These are phyloP conservation scores for Koerneria pararmatus DNA, from an alignment of 2,888 invertebrate genomes.

Conservation along the genomic window DNA sequence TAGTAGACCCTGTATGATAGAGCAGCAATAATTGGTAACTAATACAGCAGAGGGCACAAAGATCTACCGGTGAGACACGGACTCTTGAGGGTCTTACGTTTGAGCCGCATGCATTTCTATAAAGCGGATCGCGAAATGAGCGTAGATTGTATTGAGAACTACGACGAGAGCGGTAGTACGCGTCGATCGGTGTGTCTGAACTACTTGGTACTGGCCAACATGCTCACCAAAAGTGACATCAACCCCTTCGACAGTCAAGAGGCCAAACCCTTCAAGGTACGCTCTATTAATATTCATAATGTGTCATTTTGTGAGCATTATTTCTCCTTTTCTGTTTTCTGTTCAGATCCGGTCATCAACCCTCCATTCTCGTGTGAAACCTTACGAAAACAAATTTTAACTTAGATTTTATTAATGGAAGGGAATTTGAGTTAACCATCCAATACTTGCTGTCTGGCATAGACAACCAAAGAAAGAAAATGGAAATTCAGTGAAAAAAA, in stretches of 20 bases:
- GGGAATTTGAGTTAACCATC: too few species aligned
- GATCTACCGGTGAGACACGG: neutral
- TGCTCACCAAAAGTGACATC: conserved; percentile 98
- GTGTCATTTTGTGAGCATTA: neutral
- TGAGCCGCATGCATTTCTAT: neutral
- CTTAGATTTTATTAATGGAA: too few species aligned
- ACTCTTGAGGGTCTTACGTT: too few species aligned
- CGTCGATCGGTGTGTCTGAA: conserved; percentile 93
- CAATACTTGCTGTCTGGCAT: too few species aligned
- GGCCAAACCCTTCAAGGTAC: conserved; percentile 87
- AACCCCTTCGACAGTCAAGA: conserved; percentile 99
- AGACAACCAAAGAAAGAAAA: too few species aligned
- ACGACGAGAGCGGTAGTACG: conserved; percentile 96
- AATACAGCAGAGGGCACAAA: neutral
- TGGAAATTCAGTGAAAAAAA: too few species aligned
- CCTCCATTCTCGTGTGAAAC: too few species aligned
- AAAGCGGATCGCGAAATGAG: neutral
- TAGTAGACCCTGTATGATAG: neutral
- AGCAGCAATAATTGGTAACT: neutral
- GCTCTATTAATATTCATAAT: neutral
- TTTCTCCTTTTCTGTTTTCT: too few species aligned
- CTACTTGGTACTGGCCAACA: conserved; percentile 94
- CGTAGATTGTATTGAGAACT: conserved; percentile 67
- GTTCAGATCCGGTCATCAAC: too few species aligned
- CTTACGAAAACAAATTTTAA: too few species aligned